phyloP scores from a whole-genome alignment of 2,113 vertebrate species.

The Meriones unguiculatus region DNA sequence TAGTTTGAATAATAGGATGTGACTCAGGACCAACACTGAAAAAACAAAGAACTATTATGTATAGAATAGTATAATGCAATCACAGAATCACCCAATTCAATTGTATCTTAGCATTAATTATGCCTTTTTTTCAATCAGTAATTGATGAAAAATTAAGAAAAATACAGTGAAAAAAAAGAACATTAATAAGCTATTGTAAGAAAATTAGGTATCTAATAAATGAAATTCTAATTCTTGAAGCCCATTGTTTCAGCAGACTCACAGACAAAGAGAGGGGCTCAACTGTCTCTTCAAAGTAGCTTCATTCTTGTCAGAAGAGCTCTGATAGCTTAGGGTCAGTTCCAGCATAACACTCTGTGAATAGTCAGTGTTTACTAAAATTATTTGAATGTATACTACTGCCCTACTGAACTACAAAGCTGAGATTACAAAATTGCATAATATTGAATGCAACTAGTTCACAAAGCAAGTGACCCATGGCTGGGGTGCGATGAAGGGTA shows the following conservation, averaged over 20 bases:
- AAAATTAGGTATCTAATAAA: too few relatives aligned
- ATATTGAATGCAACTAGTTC: background rate
- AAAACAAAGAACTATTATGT: background rate
- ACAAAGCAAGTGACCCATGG: background rate
- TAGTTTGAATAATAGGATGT: slow-evolving; percentile 45
- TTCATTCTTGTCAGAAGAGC: background rate
- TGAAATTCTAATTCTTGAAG: background rate
- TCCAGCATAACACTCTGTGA: background rate
- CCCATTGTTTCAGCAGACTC: background rate
- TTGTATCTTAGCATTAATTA: slow-evolving; percentile 59
- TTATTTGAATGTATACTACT: background rate
- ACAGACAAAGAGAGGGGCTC: background rate
- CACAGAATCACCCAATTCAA: slow-evolving; percentile 36
- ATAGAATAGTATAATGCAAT: background rate
- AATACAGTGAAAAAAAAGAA: too few relatives aligned
- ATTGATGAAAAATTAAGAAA: too few relatives aligned
- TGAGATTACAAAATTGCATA: background rate
- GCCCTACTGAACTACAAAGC: background rate
- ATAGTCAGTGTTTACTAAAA: background rate
- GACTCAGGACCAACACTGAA: background rate
- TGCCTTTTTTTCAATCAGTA: too few relatives aligned
- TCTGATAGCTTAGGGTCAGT: background rate
- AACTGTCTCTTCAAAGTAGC: background rate
- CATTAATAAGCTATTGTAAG: too few relatives aligned
- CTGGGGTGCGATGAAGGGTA: background rate